Percentiles rank a stretch among this genome's conserved stretches.
Conservation (phyloP, 1,140 invertebrate genomes). For the Colletes latitarsis region DNA sequence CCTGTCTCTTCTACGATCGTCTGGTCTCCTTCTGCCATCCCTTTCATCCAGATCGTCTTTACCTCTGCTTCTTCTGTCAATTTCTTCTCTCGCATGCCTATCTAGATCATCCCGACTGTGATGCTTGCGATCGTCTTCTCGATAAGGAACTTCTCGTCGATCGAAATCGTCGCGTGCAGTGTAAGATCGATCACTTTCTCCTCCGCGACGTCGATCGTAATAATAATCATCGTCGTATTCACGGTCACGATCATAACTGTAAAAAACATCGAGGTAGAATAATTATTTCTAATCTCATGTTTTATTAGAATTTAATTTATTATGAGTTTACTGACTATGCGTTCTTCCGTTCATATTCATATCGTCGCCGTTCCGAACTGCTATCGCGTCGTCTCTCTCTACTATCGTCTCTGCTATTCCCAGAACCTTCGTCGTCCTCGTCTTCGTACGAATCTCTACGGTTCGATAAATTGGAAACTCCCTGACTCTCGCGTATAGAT, state of each 20-base stretch:
- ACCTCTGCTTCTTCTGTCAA: constrained; percentile 67
- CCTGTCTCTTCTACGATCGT: constrained; percentile 71
- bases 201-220: constrained; percentile 78
- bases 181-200: constrained; percentile 76
- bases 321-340: constrained; percentile 69
- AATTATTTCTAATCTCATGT: neutral
- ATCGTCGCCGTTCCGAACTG: constrained; percentile 73
- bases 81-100: constrained; percentile 70
- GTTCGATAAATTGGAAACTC: constrained; percentile 65
- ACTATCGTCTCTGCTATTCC: constrained; percentile 76
- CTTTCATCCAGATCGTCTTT: constrained; percentile 79
- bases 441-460: constrained; percentile 77
- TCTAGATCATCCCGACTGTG: constrained; percentile 76
- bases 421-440: constrained; percentile 77
- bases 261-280: constrained; percentile 37
- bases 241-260: constrained; percentile 74
- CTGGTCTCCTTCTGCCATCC: constrained; percentile 72
- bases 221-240: constrained; percentile 81
- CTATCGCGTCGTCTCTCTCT: constrained; percentile 74
- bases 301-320: neutral
- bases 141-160: constrained; percentile 72
- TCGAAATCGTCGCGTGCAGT: constrained; percentile 76
- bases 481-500: constrained; percentile 71
- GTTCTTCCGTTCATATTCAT: constrained; percentile 74
- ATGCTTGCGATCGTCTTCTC: constrained; percentile 74